These are phyloP conservation scores for Poliocrania exsul DNA, from an alignment of 2,797 vertebrate genomes.

Conservation along the genomic window DNA sequence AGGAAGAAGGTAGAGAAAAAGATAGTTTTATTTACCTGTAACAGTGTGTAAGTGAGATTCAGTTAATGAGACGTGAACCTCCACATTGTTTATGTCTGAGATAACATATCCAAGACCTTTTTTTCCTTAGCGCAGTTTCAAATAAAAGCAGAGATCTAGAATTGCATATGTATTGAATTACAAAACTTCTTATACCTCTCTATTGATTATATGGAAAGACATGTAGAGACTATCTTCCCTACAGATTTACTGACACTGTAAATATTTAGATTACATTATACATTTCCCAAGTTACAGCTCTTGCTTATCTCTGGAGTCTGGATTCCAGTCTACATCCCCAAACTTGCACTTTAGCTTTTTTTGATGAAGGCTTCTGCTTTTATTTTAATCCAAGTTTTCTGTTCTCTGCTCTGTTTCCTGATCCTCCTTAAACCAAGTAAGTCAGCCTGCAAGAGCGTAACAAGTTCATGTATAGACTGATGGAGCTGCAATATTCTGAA, in stretches of 20 bases:
- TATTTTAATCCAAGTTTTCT: conserved; percentile 9
- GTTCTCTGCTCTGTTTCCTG: neutral
- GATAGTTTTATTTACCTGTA: neutral
- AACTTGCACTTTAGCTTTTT: neutral
- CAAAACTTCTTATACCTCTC: neutral
- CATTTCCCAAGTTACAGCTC: neutral
- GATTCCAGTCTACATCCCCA: neutral
- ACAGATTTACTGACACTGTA: neutral
- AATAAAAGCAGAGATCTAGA: neutral
- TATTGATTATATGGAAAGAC: neutral
- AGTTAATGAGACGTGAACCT: neutral
- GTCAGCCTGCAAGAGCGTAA: neutral
- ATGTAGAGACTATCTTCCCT: neutral
- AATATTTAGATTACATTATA: neutral
- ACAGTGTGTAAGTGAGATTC: neutral
- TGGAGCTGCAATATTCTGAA: neutral
- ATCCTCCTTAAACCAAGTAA: neutral
- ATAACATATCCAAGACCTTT: neutral
- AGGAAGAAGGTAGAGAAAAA: neutral
- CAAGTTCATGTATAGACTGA: neutral
- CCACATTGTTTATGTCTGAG: neutral
- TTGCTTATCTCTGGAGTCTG: neutral
- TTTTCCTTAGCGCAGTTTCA: neutral
- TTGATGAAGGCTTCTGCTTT: neutral
- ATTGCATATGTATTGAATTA: neutral